These are phyloP conservation scores for Onthophagus taurus DNA, from an alignment of 1,140 invertebrate species.

Conservation along the genomic window DNA sequence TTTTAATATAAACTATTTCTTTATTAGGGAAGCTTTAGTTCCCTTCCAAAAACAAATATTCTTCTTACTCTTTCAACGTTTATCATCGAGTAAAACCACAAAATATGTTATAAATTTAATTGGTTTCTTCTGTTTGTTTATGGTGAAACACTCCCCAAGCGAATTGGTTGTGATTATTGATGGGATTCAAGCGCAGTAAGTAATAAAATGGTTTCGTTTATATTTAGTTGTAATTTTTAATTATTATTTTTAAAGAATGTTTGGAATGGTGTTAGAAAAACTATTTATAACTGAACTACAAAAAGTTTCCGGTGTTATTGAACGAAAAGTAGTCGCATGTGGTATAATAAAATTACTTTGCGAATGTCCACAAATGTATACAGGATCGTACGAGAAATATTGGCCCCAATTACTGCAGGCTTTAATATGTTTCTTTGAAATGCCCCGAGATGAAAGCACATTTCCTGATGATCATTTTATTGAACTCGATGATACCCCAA, in stretches of 20 bases:
- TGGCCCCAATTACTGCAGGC: constrained; percentile 57
- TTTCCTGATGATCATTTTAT: constrained; percentile 79
- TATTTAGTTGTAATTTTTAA: neutral
- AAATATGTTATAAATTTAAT: constrained; percentile 86
- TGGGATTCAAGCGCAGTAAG: constrained; percentile 74
- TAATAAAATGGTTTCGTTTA: constrained; percentile 16
- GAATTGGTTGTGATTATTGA: constrained; percentile 71
- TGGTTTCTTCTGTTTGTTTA: constrained; percentile 82
- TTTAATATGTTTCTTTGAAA: constrained; percentile 78
- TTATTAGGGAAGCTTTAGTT: constrained; percentile 54
- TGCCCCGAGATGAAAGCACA: constrained; percentile 70
- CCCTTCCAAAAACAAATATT: constrained; percentile 84
- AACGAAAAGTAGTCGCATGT: constrained; percentile 81
- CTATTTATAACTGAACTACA: constrained; percentile 77
- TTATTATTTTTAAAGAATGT: constrained; percentile 60
- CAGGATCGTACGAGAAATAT: constrained; percentile 52
- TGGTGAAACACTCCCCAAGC: constrained; percentile 64
- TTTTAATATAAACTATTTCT: constrained; percentile 27
- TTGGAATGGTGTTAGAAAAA: constrained; percentile 87
- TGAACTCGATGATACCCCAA: constrained; percentile 74
- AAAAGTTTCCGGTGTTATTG: constrained; percentile 71
- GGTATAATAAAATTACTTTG: constrained; percentile 80
- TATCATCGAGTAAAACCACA: constrained; percentile 87
- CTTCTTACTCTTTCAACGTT: constrained; percentile 79
- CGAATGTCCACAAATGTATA: constrained; percentile 57